phyloP scores from a whole-genome alignment of 2,888 invertebrate species.

The Callyntrura sp. region DNA sequence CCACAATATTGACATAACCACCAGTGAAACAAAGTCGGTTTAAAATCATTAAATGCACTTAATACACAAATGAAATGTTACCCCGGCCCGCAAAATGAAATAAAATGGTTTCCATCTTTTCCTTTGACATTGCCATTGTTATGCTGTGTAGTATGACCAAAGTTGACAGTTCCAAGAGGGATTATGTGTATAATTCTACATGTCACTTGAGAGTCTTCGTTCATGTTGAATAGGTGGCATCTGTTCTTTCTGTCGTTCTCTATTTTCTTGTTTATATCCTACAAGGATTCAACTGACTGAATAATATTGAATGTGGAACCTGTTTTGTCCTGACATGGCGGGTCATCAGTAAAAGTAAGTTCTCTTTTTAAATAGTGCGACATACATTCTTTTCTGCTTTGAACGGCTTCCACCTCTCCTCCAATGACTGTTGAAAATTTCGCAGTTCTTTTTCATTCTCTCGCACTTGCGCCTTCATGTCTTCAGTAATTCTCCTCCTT shows the following conservation, averaged over 20 bases:
- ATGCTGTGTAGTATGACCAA: slow-evolving; percentile 85
- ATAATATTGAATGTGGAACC: too few species aligned
- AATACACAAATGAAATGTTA: slow-evolving; percentile 26
- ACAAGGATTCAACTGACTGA: background rate
- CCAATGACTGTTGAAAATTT: slow-evolving; percentile 86
- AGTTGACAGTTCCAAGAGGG: slow-evolving; percentile 85
- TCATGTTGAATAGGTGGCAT: slow-evolving; percentile 87
- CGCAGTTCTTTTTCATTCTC: slow-evolving; percentile 87
- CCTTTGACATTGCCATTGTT: slow-evolving; percentile 86
- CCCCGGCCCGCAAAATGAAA: slow-evolving; percentile 60
- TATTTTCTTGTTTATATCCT: slow-evolving; percentile 73
- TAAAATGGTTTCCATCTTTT: slow-evolving; percentile 81
- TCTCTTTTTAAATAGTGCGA: background rate
- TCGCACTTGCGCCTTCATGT: slow-evolving; percentile 85
- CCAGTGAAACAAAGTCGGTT: too few species aligned
- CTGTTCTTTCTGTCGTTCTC: slow-evolving; percentile 85
- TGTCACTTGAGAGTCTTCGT: slow-evolving; percentile 87
- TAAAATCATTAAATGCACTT: slow-evolving; percentile 12
- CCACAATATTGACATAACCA: too few species aligned
- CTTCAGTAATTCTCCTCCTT: slow-evolving; percentile 85
- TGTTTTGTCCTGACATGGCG: too few species aligned
- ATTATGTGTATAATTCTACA: slow-evolving; percentile 87
- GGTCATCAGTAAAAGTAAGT: background rate
- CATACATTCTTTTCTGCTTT: slow-evolving; percentile 82
- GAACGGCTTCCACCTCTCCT: slow-evolving; percentile 84